Conservation (phyloP, 2,113 vertebrate genomes). For the Chlorocebus sabaeus region DNA sequence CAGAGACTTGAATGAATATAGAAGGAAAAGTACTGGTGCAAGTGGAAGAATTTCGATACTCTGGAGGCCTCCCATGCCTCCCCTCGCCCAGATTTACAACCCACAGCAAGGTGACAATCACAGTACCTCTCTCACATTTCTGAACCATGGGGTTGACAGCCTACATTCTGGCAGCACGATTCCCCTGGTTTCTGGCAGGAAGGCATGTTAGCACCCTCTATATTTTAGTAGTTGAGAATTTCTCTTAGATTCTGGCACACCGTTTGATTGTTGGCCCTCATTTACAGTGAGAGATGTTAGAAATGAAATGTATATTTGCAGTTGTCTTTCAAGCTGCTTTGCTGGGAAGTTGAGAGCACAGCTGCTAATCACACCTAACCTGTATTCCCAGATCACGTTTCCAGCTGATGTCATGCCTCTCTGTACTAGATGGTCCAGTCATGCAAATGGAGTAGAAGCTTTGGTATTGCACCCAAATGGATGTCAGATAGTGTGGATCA, state of each 20-base stretch:
- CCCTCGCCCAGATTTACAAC: neutral
- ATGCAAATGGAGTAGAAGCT: neutral
- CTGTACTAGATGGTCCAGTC: neutral
- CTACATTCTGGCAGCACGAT: too few relatives aligned
- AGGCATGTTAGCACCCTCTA: neutral
- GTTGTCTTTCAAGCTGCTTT: neutral
- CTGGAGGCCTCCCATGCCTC: fast-evolving
- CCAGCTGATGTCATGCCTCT: neutral
- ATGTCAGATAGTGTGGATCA: neutral
- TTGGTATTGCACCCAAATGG: fast-evolving
- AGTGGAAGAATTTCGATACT: neutral
- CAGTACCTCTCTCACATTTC: neutral
- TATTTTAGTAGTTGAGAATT: neutral
- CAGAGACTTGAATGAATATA: neutral
- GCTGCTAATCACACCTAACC: neutral
- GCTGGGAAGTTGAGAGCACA: neutral
- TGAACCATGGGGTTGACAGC: neutral
- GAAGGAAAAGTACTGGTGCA: neutral
- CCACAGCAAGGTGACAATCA: neutral
- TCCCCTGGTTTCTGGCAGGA: neutral
- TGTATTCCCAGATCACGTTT: neutral
- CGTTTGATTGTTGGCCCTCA: neutral
- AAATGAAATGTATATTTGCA: neutral
- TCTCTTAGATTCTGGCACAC: neutral
- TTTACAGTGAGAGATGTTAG: neutral